Evolutionary conservation across 2,113 vertebrate species (phyloP), one percentile per base, ranked within the genome.

Genomic region (Pyrgilauda ruficollis): DNA sequence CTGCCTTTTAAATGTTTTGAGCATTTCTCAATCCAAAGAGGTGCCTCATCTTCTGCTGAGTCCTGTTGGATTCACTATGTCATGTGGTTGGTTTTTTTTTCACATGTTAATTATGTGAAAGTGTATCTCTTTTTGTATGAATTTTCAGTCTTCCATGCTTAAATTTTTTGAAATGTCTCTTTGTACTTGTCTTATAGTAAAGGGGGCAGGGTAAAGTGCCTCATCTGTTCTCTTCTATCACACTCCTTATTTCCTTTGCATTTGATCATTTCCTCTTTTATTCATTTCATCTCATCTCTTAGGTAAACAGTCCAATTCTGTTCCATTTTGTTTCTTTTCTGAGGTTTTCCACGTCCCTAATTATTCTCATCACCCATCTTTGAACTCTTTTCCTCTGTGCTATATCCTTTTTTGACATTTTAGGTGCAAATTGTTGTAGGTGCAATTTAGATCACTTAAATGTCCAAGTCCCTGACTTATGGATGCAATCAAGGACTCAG

Each of bases 361-460:
- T 96, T 96, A 59, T 90, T 90, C 75, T 95, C 92, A 75, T 93
- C 75, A 91, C 47, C 84, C 64, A 63, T 93, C 52, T 89, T 74
- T 92, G 84, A 90, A 96, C 93, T 88, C 87, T 66, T 82, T 76
- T 87, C 78, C 46, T 84, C 59, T 74, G 82, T 88, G 55, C 82
- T 90, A 49, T 73, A 85, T 93, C 78, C 62, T 79, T 96, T 95
- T 95, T 90, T 88, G 84, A 86, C 81, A 94, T 96, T 96, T 96
- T 93, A 85, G 82, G 82, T 96, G 93, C 67, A 93, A 96, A 97
- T 96, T 94, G 85, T 95, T 93, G 85, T 89, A 88, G 66, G 62
- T 84, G 95, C 89, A 97, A 95, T 97, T 96, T 95, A 96, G 91
- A 93, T 93, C 93, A 95, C 96, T 94, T 93, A 93, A 92, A 84